Evolutionary conservation across 1,140 invertebrate species (phyloP), one percentile per base, ranked within the genome.

Genomic region (Cydia pomonella): DNA sequence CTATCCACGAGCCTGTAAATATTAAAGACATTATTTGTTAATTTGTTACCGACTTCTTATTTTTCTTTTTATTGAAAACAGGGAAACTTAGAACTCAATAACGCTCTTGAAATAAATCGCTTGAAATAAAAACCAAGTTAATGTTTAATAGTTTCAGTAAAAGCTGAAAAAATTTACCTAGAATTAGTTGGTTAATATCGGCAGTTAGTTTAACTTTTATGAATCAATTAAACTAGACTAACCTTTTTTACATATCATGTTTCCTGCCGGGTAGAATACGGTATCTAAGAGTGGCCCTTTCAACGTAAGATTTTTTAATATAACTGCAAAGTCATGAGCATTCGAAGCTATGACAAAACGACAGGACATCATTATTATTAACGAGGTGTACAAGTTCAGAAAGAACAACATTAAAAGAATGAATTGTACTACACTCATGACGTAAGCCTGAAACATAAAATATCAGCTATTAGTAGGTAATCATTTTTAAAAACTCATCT

Each of bases 371-470:
- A 80, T 87, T 64, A 93, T 88, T 10, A 93, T 75, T 72, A 93
- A 80, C 1, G 85, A 88, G 1, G 91, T 85, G 72, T 92, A 93
- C 0, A 93, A 75, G 76, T 93, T 91, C 33, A 93, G 78, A 76
- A 93, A 89, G 76, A 93, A 89, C 21, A 93, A 77, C 2, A 90
- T 92, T 6, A 93, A 73, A 4, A 93, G 82, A 27, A 92, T 74
- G 74, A 91, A 93, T 79, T 93, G 92, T 0, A 93, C 82, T 0
- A 93, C 89, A 44, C 91, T 90, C 86, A 93, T 90, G 13, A 92
- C 75, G 50, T 92, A 89, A 16, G 91, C 89, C 92, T 93, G 84
- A 74, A 90, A 89, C 1, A 21, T 12, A 59, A 18, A 44, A 44
- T 44, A 44, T 3, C 41, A 4, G 41, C 50, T 9, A 53, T 53